Percentiles rank a stretch among this genome's conserved stretches.
Evolutionary conservation across 1,140 invertebrate species (phyloP).

Genomic region (Drosophila arawakana): DNA sequence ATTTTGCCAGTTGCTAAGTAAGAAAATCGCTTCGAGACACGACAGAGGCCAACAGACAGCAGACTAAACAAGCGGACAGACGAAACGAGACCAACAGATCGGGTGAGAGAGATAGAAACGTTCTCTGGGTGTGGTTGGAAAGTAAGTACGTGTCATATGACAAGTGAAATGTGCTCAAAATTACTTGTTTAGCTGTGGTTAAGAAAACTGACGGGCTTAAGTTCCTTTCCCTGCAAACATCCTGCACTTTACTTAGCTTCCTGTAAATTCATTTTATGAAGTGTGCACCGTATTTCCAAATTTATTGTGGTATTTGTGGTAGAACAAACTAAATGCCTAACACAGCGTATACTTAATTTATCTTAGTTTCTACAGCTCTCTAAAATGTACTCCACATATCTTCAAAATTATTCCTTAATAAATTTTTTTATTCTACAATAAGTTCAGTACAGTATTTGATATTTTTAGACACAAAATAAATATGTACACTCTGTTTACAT

Average conservation of each 20-base stretch:
- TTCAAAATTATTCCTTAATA: no score
- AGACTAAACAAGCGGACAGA: conserved; percentile 10
- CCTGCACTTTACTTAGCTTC: conserved; percentile 26
- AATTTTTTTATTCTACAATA: no score
- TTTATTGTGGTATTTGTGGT: conserved; percentile 39
- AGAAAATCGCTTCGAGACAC: conserved; percentile 73
- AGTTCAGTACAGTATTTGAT: no score
- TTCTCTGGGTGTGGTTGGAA: conserved; percentile 11
- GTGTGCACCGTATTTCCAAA: conserved; percentile 57
- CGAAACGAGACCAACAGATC: background rate
- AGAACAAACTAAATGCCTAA: no score
- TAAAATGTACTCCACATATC: conserved; percentile 3
- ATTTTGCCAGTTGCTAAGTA: conserved; percentile 70
- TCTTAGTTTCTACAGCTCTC: no score
- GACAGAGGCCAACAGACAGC: conserved; percentile 9
- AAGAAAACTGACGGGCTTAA: conserved; percentile 47
- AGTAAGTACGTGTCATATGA: conserved; percentile 77
- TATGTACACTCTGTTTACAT: background rate
- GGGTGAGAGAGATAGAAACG: background rate
- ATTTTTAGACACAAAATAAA: no score
- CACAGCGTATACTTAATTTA: no score
- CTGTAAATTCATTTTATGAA: conserved; percentile 73
- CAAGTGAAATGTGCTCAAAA: conserved; percentile 81
- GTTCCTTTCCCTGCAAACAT: background rate
- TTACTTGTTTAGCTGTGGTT: conserved; percentile 78